Percentiles rank a stretch among this genome's conserved stretches.
These are phyloP conservation scores for Drosophila aff. DNA, from an alignment of 1,140 invertebrate species.

Conservation along the genomic window DNA sequence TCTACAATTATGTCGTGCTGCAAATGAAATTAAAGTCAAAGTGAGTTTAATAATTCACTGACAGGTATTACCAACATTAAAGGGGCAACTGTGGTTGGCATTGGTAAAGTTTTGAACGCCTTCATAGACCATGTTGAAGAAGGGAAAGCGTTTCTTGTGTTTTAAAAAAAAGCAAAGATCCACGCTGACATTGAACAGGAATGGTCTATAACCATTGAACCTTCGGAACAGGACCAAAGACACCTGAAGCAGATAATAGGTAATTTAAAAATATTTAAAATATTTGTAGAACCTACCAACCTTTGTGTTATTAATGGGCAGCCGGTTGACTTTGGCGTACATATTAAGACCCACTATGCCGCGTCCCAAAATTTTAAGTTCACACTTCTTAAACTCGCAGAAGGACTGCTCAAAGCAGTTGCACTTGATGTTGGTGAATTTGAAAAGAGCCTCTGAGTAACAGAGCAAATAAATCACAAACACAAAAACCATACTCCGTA, in stretches of 20 bases:
- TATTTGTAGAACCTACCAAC: background rate
- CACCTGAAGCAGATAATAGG: background rate
- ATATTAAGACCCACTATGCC: constrained; percentile 12
- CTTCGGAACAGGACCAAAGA: constrained; percentile 2
- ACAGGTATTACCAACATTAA: constrained; percentile 14
- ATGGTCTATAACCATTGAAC: constrained; percentile 35
- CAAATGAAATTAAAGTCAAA: background rate
- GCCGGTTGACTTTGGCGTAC: constrained; percentile 1
- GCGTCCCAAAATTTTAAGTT: constrained; percentile 14
- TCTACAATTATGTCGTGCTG: constrained; percentile 25
- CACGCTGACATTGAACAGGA: constrained; percentile 30
- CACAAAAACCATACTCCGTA: background rate
- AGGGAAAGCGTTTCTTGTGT: constrained; percentile 15
- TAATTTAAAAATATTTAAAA: background rate
- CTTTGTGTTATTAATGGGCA: background rate
- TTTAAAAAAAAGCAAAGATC: constrained; percentile 21
- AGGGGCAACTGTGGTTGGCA: constrained; percentile 27
- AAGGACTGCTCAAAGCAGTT: constrained; percentile 1
- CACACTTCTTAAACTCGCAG: constrained; percentile 10
- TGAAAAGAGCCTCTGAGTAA: constrained; percentile 6
- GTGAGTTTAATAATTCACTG: background rate
- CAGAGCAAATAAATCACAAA: background rate
- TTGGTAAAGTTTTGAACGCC: constrained; percentile 21
- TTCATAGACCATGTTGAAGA: constrained; percentile 1
- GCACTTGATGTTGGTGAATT: constrained; percentile 24